Conservation (phyloP, 1,140 invertebrate species). For the Heliconius himera region DNA sequence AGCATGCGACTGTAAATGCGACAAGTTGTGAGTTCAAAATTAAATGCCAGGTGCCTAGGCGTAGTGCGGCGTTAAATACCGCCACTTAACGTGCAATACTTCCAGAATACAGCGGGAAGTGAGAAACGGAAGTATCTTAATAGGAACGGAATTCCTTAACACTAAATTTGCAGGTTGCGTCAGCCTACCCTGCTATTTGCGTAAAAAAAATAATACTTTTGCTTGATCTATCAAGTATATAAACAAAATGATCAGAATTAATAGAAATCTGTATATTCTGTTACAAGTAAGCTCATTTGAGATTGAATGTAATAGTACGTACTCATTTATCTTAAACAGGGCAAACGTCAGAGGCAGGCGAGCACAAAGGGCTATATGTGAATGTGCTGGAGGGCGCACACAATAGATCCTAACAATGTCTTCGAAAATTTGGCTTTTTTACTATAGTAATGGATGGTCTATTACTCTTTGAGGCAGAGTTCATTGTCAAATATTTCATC, state of each 20-base stretch:
- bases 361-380: constrained; percentile 45
- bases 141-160: too few relatives aligned
- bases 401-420: constrained; percentile 47
- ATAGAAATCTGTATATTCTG: neutral
- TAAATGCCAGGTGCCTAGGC: too few relatives aligned
- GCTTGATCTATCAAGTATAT: neutral
- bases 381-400: constrained; percentile 38
- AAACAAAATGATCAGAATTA: neutral
- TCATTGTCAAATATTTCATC: constrained; percentile 37
- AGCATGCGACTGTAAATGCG: too few relatives aligned
- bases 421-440: constrained; percentile 46
- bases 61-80: too few relatives aligned
- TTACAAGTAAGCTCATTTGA: constrained; percentile 39
- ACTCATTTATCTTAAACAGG: constrained; percentile 51
- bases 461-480: constrained; percentile 42
- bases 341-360: constrained; percentile 50
- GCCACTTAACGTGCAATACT: too few relatives aligned
- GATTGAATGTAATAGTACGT: constrained; percentile 52
- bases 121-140: too few relatives aligned
- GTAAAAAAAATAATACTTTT: neutral
- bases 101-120: too few relatives aligned
- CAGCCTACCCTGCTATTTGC: too few relatives aligned
- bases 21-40: too few relatives aligned
- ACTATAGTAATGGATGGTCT: constrained; percentile 44
- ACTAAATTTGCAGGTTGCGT: too few relatives aligned